phyloP scores from a whole-genome alignment of 2,888 invertebrate species.

The Leucoma salicis region DNA sequence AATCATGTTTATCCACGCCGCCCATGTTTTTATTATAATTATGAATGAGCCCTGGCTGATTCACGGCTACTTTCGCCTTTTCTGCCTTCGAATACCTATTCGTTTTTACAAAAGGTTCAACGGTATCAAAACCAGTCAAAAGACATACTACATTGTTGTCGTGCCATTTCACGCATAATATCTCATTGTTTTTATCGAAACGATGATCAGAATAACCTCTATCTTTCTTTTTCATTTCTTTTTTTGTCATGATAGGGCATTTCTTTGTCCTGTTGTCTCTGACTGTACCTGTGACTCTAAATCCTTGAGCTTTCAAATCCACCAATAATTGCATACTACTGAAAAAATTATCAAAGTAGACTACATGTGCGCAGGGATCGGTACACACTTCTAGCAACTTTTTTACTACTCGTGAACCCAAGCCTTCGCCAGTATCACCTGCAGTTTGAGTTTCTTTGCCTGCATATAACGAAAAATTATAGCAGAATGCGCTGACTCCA shows the following conservation, averaged over 20 bases:
- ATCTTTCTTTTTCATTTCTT: constrained; percentile 2
- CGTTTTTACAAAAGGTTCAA: not conserved
- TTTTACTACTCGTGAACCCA: constrained; percentile 5
- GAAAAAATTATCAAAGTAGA: constrained; percentile 1
- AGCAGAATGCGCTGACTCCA: constrained; percentile 3
- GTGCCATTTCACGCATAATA: not conserved
- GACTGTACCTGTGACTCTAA: not conserved
- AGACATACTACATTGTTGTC: not conserved
- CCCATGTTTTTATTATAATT: constrained; percentile 7
- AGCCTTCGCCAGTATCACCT: constrained; percentile 2
- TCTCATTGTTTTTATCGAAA: constrained; percentile 1
- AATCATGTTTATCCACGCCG: constrained; percentile 6
- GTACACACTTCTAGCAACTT: constrained; percentile 8
- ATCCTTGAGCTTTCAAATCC: constrained; percentile 8
- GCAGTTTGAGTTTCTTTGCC: not conserved
- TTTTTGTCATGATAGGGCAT: constrained; percentile 1
- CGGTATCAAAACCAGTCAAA: constrained; percentile 1
- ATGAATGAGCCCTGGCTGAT: constrained; percentile 5
- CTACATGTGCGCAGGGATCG: constrained; percentile 9
- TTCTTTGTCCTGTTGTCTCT: not conserved
- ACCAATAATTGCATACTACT: constrained; percentile 10
- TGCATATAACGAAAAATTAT: constrained; percentile 3
- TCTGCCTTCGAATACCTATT: not conserved
- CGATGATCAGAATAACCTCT: not conserved
- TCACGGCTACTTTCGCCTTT: not conserved